These are phyloP conservation scores for Hydrolagus colliei DNA, from an alignment of 2,797 vertebrate genomes.

Conservation along the genomic window DNA sequence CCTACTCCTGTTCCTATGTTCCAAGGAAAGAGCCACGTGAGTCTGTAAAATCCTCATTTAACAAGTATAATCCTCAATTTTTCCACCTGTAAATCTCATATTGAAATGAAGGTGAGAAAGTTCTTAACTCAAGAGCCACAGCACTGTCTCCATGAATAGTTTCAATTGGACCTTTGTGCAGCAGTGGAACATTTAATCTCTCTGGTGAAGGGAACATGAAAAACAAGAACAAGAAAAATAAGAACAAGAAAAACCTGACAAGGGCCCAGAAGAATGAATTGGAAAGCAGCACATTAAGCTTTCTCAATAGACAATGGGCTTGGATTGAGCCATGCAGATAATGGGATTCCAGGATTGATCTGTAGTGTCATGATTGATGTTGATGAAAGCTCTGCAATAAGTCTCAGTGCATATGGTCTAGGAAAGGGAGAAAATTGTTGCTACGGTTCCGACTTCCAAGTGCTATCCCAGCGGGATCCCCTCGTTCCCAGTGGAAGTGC, in stretches of 20 bases:
- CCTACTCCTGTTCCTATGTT: too few species aligned
- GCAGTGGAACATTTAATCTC: neutral
- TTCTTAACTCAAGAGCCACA: neutral
- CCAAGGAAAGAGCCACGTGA: too few species aligned
- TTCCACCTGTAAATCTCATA: too few species aligned
- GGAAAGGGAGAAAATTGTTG: neutral
- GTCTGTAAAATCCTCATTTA: too few species aligned
- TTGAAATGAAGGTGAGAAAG: neutral
- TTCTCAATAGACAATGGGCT: too few species aligned
- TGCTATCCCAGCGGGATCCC: neutral
- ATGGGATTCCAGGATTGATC: neutral
- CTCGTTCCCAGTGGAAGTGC: too few species aligned
- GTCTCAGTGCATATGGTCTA: neutral
- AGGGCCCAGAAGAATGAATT: neutral
- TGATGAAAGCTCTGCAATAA: neutral
- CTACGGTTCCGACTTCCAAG: neutral
- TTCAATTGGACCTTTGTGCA: slow-evolving; percentile 19
- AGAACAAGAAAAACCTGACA: neutral
- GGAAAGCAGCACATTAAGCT: too few species aligned
- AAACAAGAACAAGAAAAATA: neutral
- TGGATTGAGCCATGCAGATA: too few species aligned
- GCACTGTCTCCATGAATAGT: neutral
- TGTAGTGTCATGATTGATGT: neutral
- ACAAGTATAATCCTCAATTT: too few species aligned
- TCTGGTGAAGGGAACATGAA: neutral